Evolutionary conservation across 1,140 invertebrate genomes (phyloP), one percentile per base, ranked within the genome.

Genomic region (Calycopis cecrops): DNA sequence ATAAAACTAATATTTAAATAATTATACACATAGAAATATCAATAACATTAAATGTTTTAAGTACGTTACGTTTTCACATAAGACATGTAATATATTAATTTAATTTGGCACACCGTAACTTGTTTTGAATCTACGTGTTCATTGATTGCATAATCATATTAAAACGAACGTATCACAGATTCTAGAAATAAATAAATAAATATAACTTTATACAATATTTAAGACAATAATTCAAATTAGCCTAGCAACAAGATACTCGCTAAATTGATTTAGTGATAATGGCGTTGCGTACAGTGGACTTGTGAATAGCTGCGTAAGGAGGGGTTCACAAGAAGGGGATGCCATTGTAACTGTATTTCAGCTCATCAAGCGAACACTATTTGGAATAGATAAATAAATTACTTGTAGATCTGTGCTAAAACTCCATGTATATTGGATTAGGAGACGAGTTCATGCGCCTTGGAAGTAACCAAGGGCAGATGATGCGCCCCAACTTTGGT

Each of bases 161-260:
- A 28, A 35, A 55, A 60, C 62, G 52, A 74, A 76, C 67, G 62
- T 82, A 82, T 82, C 79, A 82, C 79, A 82, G 79, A 71, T 73
- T 69, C 63, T 70, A 73, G 65, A 70, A 71, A 75, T 75, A 79
- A 79, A 78, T 75, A 76, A 76, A 76, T 78, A 81, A 78, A 79
- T 78, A 74, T 55, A 69, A 63, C 64, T 81, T 71, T 79, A 72
- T 79, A 82, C 76, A 82, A 67, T 64, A 69, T 65, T 64, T 56
- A 38, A 16, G 52, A 60, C n/a, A 57, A 55, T 56, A 62, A 16
- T 42, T 42, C 40, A 42, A 42, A 3, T 4, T 40, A 14, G 14
- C 38, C 11, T 28, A 28, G 21, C 6, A 3, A 28, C 6, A 28
- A 28, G 21, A 6, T 28, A 28, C 21, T 28, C 21, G 21, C 21